Percentiles rank a stretch among this genome's conserved stretches.
Evolutionary conservation across 2,797 vertebrate species (phyloP).

Genomic region (Peromyscus nudipes): DNA sequence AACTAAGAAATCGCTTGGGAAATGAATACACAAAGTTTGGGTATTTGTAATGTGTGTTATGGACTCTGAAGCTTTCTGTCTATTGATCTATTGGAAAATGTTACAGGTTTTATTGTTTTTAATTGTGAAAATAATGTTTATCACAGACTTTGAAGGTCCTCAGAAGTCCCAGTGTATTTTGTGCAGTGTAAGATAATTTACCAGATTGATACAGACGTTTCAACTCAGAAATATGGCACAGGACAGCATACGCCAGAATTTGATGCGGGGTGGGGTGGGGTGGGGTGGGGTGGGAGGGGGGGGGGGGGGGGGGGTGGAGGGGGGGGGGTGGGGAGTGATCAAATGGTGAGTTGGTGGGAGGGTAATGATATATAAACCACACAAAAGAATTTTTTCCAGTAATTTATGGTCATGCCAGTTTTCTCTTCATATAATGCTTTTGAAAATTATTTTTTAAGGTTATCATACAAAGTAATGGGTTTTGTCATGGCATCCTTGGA

Average conservation of each 20-base stretch:
- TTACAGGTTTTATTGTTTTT: slow-evolving; percentile 29
- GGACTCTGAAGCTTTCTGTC: slow-evolving; percentile 20
- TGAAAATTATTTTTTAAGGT: not conserved
- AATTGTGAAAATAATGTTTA: slow-evolving; percentile 21
- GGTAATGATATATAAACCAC: not conserved
- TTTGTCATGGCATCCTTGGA: not conserved
- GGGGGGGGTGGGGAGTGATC: not conserved
- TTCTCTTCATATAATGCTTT: not conserved
- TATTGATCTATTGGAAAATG: slow-evolving; percentile 45
- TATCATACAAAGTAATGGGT: not conserved
- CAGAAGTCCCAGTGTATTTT: not conserved
- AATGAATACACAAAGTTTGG: not conserved
- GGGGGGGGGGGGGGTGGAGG: no score
- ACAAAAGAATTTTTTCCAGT: not conserved
- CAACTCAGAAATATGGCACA: not conserved
- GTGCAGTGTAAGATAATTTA: not conserved
- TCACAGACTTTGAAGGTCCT: not conserved
- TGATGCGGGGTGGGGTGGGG: no score
- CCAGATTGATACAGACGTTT: not conserved
- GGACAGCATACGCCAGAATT: not conserved
- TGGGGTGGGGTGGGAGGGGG: no score
- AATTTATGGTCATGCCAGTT: not conserved
- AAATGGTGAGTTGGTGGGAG: not conserved
- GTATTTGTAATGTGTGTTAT: not conserved
- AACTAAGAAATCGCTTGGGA: not conserved